Evolutionary conservation across 2,888 invertebrate species (phyloP).

Genomic region (Caenorhabditis auriculariae): DNA sequence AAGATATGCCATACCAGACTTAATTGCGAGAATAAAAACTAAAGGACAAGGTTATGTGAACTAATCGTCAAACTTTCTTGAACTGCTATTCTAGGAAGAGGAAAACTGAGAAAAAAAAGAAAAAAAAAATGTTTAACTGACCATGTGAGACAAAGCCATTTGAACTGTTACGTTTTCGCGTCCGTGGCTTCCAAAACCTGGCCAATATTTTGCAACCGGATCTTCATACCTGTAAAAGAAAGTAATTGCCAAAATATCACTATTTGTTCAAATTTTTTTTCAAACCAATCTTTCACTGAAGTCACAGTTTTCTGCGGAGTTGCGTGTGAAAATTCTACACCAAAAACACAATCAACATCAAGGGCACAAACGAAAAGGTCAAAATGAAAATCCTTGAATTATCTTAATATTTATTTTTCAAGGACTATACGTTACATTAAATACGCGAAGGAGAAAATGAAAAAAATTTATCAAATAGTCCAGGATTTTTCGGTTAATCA

Average conservation of each 20-base stretch:
- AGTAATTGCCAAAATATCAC: too few relatives aligned
- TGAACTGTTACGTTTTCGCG: constrained; percentile 48
- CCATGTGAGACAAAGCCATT: constrained; percentile 46
- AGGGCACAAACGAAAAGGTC: too few relatives aligned
- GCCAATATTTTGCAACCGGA: constrained; percentile 48
- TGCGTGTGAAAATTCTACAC: neutral
- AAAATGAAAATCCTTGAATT: too few relatives aligned
- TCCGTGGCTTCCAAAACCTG: constrained; percentile 46
- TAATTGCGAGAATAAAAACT: neutral
- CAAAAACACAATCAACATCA: too few relatives aligned
- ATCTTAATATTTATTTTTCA: too few relatives aligned
- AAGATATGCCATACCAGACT: constrained; percentile 46
- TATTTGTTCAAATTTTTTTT: neutral
- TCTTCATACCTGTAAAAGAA: constrained; percentile 38
- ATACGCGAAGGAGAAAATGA: too few relatives aligned
- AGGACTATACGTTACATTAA: too few relatives aligned
- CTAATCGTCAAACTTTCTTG: neutral
- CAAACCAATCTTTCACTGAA: neutral
- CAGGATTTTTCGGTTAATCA: too few relatives aligned
- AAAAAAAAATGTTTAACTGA: constrained; percentile 5
- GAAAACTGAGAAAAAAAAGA: neutral
- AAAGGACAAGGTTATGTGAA: neutral
- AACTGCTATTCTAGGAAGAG: neutral
- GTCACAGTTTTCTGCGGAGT: neutral
- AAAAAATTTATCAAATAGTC: too few relatives aligned